phyloP scores from a whole-genome alignment of 2,888 invertebrate genomes.

The Heteromurus nitidus region DNA sequence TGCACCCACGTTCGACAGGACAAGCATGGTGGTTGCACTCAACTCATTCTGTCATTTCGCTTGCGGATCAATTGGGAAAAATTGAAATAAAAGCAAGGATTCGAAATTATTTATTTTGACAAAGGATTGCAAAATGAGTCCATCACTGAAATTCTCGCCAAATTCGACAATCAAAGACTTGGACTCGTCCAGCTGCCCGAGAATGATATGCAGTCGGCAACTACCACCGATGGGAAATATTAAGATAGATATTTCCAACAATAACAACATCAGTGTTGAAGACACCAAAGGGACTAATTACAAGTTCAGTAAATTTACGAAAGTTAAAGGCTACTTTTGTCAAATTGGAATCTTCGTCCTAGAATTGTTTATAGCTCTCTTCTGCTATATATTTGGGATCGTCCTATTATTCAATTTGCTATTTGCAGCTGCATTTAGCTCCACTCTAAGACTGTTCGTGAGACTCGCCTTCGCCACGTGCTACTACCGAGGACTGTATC shows the following conservation, averaged over 20 bases:
- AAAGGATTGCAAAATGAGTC: constrained; percentile 56
- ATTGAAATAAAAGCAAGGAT: too few species aligned
- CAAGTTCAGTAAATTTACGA: constrained; percentile 55
- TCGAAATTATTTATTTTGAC: too few species aligned
- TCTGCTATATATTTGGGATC: constrained; percentile 52
- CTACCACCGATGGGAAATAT: constrained; percentile 39
- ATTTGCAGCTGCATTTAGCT: constrained; percentile 56
- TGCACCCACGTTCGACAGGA: neutral
- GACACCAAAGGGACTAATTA: constrained; percentile 39
- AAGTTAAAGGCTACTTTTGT: constrained; percentile 58
- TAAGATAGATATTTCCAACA: constrained; percentile 44
- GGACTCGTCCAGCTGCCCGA: constrained; percentile 31
- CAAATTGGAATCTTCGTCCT: constrained; percentile 55
- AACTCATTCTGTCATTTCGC: neutral
- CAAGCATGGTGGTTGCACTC: neutral
- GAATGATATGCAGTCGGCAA: constrained; percentile 36
- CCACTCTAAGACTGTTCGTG: constrained; percentile 58
- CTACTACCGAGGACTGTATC: constrained; percentile 41
- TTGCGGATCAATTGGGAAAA: neutral
- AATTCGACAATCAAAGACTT: constrained; percentile 39
- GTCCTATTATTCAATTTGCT: constrained; percentile 45
- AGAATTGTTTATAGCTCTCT: constrained; percentile 42
- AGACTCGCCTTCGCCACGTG: constrained; percentile 55
- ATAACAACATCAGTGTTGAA: neutral
- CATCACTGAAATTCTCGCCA: constrained; percentile 56